Conservation (phyloP, 1,140 invertebrate genomes). For the Calycopis cecrops region DNA sequence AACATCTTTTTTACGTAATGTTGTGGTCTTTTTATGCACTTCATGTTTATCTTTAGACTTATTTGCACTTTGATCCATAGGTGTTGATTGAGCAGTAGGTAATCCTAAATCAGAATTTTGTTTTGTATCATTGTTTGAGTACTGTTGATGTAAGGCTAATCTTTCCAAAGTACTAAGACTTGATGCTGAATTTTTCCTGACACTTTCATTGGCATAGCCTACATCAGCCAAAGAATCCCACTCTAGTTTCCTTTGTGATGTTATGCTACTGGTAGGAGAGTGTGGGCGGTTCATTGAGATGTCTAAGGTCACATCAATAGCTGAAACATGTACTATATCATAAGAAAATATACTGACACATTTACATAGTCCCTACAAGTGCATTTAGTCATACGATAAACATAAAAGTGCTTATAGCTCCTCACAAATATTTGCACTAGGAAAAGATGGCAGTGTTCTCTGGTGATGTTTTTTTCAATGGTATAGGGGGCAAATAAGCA, state of each 20-base stretch:
- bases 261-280: slow-evolving; percentile 79
- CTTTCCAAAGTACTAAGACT: slow-evolving; percentile 77
- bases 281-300: slow-evolving; percentile 53
- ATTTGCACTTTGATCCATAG: slow-evolving; percentile 42
- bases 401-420: no score
- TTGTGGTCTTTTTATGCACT: slow-evolving; percentile 44
- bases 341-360: no score
- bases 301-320: slow-evolving; percentile 49
- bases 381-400: no score
- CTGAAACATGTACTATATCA: slow-evolving; percentile 35
- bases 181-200: slow-evolving; percentile 56
- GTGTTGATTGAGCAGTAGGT: slow-evolving; percentile 68
- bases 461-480: no score
- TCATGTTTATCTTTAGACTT: slow-evolving; percentile 46
- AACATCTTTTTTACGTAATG: slow-evolving; percentile 53
- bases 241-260: slow-evolving; percentile 80
- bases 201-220: slow-evolving; percentile 79
- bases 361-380: no score
- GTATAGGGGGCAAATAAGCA: no score
- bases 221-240: slow-evolving; percentile 88
- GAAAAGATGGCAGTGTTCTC: no score
- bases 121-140: slow-evolving; percentile 57
- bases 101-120: slow-evolving; percentile 41
- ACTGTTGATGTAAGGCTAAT: slow-evolving; percentile 71
- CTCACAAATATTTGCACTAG: no score